Conservation (phyloP, 2,797 vertebrate species). For the Tokudaia tokunoshimensis region DNA sequence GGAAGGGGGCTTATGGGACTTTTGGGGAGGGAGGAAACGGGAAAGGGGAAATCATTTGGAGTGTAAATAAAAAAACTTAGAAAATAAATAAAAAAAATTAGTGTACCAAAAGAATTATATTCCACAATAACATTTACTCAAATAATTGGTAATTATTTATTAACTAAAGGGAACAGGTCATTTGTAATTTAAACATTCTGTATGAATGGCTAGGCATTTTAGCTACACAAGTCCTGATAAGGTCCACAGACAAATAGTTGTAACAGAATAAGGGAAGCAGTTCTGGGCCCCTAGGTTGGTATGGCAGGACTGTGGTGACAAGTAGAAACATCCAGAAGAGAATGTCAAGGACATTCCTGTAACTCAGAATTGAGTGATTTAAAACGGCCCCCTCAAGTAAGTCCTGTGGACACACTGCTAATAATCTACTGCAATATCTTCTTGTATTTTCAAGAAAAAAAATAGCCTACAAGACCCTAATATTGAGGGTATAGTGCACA, state of each 20-base stretch:
- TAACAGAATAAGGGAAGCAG: background rate
- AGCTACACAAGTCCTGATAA: background rate
- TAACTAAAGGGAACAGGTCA: background rate
- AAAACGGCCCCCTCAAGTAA: background rate
- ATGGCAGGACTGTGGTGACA: rapidly evolving
- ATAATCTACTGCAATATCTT: background rate
- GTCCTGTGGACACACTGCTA: background rate
- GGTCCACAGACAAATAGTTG: background rate
- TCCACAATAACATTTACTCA: background rate
- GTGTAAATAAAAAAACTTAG: no score
- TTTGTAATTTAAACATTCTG: background rate
- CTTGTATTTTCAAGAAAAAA: background rate
- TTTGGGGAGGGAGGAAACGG: no score
- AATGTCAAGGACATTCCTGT: background rate
- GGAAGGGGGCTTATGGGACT: no score
- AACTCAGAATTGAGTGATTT: background rate
- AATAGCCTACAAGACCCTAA: background rate
- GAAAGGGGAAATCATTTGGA: no score
- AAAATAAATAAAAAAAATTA: no score
- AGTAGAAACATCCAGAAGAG: background rate
- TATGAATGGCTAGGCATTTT: background rate
- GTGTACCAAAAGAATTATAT: background rate
- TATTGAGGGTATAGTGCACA: background rate
- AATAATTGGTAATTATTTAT: background rate
- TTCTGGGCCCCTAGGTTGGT: background rate